phyloP scores from a whole-genome alignment of 2,888 invertebrate species.

The Gryllus longicercus region DNA sequence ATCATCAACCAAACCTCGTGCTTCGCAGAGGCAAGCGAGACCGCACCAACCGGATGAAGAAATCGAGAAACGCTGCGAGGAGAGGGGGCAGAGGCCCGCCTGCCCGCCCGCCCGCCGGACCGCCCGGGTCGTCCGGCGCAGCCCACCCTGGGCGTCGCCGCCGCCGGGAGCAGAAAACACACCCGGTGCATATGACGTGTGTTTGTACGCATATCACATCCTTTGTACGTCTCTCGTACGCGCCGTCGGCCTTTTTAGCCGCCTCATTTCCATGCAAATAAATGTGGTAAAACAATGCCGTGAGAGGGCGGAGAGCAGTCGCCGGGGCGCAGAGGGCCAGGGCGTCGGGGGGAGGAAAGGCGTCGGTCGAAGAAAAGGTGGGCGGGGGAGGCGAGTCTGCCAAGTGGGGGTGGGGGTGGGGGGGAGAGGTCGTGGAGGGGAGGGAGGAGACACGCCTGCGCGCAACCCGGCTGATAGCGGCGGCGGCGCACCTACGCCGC shows the following conservation, averaged over 20 bases:
- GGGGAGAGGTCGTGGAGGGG: too few species aligned
- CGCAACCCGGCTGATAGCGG: too few species aligned
- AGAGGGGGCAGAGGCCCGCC: too few species aligned
- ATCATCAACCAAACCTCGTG: too few species aligned
- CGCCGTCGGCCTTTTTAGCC: not conserved
- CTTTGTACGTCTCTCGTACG: not conserved
- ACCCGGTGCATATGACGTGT: not conserved
- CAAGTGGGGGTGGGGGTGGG: too few species aligned
- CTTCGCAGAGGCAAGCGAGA: too few species aligned
- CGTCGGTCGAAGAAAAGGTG: not conserved
- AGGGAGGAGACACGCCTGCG: too few species aligned
- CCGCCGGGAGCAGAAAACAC: not conserved
- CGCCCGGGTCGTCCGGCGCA: not conserved
- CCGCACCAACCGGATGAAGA: too few species aligned
- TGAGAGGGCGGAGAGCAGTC: not conserved
- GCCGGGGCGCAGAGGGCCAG: not conserved
- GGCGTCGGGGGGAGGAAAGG: not conserved
- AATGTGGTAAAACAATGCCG: slow-evolving; percentile 3
- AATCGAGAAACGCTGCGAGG: too few species aligned
- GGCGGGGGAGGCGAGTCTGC: too few species aligned
- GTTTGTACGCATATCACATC: slow-evolving; percentile 4
- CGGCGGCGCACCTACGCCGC: too few species aligned
- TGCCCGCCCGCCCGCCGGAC: too few species aligned
- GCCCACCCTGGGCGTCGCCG: not conserved
- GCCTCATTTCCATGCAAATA: slow-evolving; percentile 17